Base-by-base conservation (phyloP, 2,888 invertebrate species). In the Diaphora mendica region DNA sequence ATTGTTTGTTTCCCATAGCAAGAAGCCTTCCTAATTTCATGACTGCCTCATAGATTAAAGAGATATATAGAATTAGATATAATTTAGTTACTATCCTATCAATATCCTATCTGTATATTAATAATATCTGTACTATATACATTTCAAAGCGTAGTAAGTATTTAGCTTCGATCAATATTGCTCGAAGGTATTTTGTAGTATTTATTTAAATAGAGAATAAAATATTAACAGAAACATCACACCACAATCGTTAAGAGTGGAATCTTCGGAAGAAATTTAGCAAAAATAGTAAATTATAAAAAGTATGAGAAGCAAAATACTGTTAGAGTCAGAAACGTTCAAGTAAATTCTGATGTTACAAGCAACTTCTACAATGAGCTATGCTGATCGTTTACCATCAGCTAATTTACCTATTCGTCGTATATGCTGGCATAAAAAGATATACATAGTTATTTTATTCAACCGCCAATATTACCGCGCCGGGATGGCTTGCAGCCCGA, bases 401-500 rank as follows among this genome's bases (percentile, higher is more conserved):
- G 26, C 13, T 26, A 23, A 13, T 59, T 59, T 59, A 62, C 62
- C 62, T 30, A 15, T 30, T 15, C 17, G 42, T 42, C 42, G 1
- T 3, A 44, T 3, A 44, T 39, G 13, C 15, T 13, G 15, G 13
- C 17, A 30, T 15, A 67, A 70, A 62, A 44, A 23, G 7, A 30
- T 42, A 11, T 33, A 33, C 33, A 33, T 42, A 30, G 11, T 70
- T 70, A 69, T 55, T 26, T 39, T 39, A n/a, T 23, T 55, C 17
- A 23, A 30, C 67, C 20, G n/a, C 51, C 55, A 68, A 55, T 68
- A 55, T n/a, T n/a, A 71, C 66, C 70, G 82, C 66, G 76, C 66
- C 69, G 73, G 72, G 42, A 39, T 39, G 15, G 62, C 39, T 71
- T 68, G 76, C 69, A 30, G n/a, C 33, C 44, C n/a, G 64, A 72